Evolutionary conservation across 2,113 vertebrate species (phyloP).

Genomic region (Delphinapterus leucas): DNA sequence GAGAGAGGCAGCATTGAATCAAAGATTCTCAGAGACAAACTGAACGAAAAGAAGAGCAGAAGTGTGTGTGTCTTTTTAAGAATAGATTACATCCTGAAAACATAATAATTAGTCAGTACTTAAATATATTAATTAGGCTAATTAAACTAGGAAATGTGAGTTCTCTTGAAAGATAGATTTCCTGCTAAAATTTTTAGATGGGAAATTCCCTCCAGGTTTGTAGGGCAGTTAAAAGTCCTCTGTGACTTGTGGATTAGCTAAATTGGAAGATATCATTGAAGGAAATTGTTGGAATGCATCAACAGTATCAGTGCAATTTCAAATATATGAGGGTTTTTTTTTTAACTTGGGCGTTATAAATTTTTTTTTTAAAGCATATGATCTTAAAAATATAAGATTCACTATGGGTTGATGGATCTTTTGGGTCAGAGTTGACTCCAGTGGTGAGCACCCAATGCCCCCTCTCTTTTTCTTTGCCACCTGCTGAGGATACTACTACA

Average conservation of each 20-base stretch:
- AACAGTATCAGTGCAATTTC: neutral
- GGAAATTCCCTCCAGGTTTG: conserved; percentile 16
- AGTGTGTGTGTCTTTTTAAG: neutral
- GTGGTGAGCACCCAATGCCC: neutral
- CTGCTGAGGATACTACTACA: too few species aligned
- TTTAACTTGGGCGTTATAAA: neutral
- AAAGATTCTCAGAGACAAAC: neutral
- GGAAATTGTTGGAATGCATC: neutral
- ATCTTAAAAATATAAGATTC: neutral
- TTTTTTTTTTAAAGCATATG: neutral
- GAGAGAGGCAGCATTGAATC: neutral
- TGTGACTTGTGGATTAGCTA: neutral
- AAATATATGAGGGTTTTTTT: neutral
- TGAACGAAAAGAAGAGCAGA: neutral
- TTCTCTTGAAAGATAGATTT: conserved; percentile 29
- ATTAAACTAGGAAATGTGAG: conserved; percentile 28
- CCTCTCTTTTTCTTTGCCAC: neutral
- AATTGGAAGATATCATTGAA: neutral
- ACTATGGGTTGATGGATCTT: neutral
- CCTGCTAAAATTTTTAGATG: conserved; percentile 17
- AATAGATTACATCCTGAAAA: conserved; percentile 40
- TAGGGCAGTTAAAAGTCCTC: neutral
- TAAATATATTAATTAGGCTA: conserved; percentile 66
- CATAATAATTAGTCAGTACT: conserved; percentile 55
- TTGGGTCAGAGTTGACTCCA: neutral